Conservation (phyloP, 2,888 invertebrate genomes). For the Acrocera orbiculus region DNA sequence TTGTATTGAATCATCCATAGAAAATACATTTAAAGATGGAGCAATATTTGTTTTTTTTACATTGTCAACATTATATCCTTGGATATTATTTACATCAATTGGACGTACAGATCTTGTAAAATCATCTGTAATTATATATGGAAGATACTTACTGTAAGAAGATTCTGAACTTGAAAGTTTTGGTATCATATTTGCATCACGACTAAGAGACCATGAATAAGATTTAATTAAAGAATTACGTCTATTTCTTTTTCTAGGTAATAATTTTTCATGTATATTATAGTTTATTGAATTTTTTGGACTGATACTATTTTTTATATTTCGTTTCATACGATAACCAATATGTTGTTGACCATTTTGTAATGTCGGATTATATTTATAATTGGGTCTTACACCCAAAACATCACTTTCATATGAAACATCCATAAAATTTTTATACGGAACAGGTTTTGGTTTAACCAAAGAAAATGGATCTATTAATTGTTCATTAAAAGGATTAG, state of each 20-base stretch:
- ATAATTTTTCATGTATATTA: not conserved
- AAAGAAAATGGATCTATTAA: too few species aligned
- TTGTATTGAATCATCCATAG: not conserved
- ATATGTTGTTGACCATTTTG: too few species aligned
- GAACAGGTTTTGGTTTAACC: too few species aligned
- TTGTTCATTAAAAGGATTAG: too few species aligned
- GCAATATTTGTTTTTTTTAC: not conserved
- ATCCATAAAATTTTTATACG: too few species aligned
- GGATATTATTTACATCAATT: not conserved
- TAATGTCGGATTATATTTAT: too few species aligned
- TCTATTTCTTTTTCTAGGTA: not conserved
- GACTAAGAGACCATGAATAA: conserved; percentile 1
- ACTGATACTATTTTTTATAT: too few species aligned
- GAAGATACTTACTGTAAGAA: not conserved
- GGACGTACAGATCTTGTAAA: not conserved
- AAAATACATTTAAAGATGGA: not conserved
- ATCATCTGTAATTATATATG: not conserved
- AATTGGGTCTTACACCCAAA: too few species aligned
- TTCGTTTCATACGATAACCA: too few species aligned
- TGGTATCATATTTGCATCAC: conserved; percentile 2
- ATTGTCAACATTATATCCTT: not conserved
- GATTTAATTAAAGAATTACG: conserved; percentile 5
- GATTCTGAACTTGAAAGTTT: not conserved
- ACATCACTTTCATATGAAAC: too few species aligned
- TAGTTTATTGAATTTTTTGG: not conserved